phyloP scores from a whole-genome alignment of 2,888 invertebrate genomes.

The Andrena fulva region DNA sequence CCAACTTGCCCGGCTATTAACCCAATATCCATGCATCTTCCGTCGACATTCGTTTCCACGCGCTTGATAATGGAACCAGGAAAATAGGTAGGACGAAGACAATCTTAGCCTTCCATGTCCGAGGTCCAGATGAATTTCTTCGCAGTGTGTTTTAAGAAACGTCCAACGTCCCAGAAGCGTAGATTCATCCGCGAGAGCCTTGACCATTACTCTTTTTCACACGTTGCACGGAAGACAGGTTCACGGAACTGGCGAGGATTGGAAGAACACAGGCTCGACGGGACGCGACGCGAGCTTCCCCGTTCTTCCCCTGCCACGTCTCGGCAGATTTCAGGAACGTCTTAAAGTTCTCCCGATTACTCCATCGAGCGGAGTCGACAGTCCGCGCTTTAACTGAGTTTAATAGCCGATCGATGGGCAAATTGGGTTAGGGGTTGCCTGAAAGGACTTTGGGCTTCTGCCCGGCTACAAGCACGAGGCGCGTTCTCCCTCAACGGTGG shows the following conservation, averaged over 20 bases:
- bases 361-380: slow-evolving; percentile 47
- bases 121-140: too few relatives aligned
- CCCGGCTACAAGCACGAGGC: slow-evolving; percentile 52
- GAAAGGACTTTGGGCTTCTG: slow-evolving; percentile 74
- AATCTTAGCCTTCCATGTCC: too few relatives aligned
- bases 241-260: neutral
- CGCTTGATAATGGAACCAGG: too few relatives aligned
- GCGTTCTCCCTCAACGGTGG: slow-evolving; percentile 62
- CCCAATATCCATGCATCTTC: neutral
- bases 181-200: too few relatives aligned
- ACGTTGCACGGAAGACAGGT: neutral
- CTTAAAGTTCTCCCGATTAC: slow-evolving; percentile 43
- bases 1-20: slow-evolving; percentile 27
- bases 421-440: slow-evolving; percentile 79
- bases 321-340: slow-evolving; percentile 40
- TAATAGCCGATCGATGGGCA: slow-evolving; percentile 77
- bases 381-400: slow-evolving; percentile 72
- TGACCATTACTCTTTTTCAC: neutral
- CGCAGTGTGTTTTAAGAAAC: too few relatives aligned
- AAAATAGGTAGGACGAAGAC: too few relatives aligned
- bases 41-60: neutral
- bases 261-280: neutral
- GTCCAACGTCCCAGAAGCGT: too few relatives aligned
- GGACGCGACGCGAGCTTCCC: neutral
- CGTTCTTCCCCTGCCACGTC: slow-evolving; percentile 19